Evolutionary conservation across 2,113 vertebrate genomes (phyloP), one percentile per base, ranked within the genome.

Genomic region (Podiceps cristatus): DNA sequence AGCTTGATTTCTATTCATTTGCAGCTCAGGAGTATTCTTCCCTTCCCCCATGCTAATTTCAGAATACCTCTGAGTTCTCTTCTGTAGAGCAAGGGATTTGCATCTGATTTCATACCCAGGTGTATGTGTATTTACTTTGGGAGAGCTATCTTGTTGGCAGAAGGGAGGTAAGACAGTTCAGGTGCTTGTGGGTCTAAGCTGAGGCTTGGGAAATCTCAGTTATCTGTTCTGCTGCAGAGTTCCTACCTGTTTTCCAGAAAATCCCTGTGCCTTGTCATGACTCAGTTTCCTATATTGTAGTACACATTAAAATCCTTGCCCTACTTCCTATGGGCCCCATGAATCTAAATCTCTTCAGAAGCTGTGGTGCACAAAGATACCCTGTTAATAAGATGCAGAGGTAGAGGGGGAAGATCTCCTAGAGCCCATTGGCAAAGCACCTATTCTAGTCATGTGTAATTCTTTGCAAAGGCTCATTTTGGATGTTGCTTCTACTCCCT

Each of bases 1-100:
- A 93, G 28, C 74, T 87, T 90, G 89, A 91, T 96, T 96, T 90
- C 63, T 83, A 16, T 67, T 97, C 62, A 77, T 79, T 96, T 83
- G 55, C 87, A 77, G 58, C 63, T 96, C 18, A 68, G 77, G 50
- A 80, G n/a, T 75, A 64, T 92, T 91, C 29, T 85, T 95, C 55
- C 28, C n/a, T 89, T 81, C 68, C 52, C 28, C 16, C n/a, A 47
- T 67, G 77, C 45, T 93, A 72, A 75, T 89, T 87, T 87, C n/a
- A 31, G 80, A 72, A 62, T 78, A 75, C 27, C 12, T 75, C 25
- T 2, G 22, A 71, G 18, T 59, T 79, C 16, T 53, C 12, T 50
- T 44, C n/a, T 85, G 28, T 37, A 86, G 55, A 76, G 55, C 31
- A 55, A 88, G 75, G 67, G 78, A 80, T 96, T 86, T 90, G 19